Conservation (phyloP, 2,113 vertebrate genomes). For the Apistogramma diplotaenia region DNA sequence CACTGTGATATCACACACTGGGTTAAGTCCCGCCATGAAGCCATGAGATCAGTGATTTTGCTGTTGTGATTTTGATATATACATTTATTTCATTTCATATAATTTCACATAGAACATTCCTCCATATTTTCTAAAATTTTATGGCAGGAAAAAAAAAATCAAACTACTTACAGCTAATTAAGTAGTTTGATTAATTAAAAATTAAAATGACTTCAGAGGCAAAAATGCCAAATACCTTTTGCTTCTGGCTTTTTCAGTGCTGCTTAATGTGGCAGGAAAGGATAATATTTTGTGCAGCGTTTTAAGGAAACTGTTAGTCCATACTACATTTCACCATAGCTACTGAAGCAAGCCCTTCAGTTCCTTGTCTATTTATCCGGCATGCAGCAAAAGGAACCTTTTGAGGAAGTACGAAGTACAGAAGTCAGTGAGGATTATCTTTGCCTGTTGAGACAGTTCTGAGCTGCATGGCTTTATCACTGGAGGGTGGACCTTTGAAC, state of each 20-base stretch:
- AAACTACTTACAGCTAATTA: too few relatives aligned
- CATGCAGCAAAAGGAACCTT: not conserved
- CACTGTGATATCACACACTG: too few relatives aligned
- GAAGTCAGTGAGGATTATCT: not conserved
- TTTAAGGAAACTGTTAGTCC: not conserved
- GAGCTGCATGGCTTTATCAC: not conserved
- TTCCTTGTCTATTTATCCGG: slow-evolving; percentile 11
- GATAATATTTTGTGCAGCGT: not conserved
- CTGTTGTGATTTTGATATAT: not conserved
- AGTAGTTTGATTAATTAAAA: not conserved
- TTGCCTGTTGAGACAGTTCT: not conserved
- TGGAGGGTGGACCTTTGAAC: not conserved
- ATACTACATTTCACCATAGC: slow-evolving; percentile 17
- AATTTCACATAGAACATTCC: not conserved
- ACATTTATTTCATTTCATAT: not conserved
- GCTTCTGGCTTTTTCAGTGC: not conserved
- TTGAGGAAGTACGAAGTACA: slow-evolving; percentile 59
- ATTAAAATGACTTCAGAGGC: not conserved
- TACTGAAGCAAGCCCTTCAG: slow-evolving; percentile 16
- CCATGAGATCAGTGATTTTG: too few relatives aligned
- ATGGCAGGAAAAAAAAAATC: too few relatives aligned
- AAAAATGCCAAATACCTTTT: not conserved
- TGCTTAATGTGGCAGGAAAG: not conserved
- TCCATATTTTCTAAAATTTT: too few relatives aligned
- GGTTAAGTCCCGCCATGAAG: not conserved